Evolutionary conservation across 2,113 vertebrate genomes (phyloP).

Genomic region (Dasyprocta punctata): DNA sequence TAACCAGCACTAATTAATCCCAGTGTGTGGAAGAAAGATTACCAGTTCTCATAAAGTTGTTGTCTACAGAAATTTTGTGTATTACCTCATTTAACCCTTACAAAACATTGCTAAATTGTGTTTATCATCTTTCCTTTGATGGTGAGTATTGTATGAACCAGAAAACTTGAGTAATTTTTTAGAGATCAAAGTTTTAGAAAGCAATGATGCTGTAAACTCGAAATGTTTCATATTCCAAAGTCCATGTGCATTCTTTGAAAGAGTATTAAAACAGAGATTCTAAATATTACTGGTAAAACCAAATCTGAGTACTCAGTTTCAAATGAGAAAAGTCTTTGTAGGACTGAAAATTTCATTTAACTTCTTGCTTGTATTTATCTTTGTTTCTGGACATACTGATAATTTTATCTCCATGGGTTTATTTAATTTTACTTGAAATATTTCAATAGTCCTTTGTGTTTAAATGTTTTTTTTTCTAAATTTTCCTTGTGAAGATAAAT

Average conservation of each 20-base stretch:
- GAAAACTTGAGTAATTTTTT: not conserved
- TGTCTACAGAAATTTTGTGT: not conserved
- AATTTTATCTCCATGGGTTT: not conserved
- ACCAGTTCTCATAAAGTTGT: not conserved
- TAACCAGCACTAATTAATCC: constrained; percentile 48
- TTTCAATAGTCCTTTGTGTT: not conserved
- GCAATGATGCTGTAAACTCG: not conserved
- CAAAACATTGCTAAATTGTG: not conserved
- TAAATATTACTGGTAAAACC: not conserved
- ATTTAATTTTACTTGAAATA: not conserved
- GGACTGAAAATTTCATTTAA: not conserved
- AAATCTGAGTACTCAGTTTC: not conserved
- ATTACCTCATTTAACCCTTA: not conserved
- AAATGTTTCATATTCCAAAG: not conserved
- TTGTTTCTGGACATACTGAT: not conserved
- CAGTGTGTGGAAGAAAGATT: constrained; percentile 14
- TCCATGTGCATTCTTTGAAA: not conserved
- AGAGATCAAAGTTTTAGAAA: not conserved
- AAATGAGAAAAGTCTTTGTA: not conserved
- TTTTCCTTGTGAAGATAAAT: not conserved
- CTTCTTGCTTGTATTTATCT: not conserved
- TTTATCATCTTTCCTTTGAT: not conserved
- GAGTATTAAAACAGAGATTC: not conserved
- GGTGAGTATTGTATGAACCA: not conserved
- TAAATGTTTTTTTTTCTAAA: not conserved